Base-by-base conservation (phyloP, 2,888 invertebrate species). In the Eudemis profundana region DNA sequence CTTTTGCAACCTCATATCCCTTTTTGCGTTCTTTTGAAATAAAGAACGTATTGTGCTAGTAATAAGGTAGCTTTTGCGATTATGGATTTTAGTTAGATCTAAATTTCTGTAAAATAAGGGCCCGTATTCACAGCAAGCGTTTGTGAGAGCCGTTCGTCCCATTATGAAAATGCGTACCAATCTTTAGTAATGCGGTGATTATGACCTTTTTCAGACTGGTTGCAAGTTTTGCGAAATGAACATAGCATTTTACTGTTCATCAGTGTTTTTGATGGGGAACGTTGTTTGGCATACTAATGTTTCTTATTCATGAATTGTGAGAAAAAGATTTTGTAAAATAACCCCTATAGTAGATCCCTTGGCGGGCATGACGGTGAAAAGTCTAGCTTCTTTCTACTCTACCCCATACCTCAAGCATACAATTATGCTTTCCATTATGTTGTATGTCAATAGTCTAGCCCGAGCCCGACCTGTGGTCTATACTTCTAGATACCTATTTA, bases 161-260 rank as follows among this genome's bases (percentile, higher is more conserved):
- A 65, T 65, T 65, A 65, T 60, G 65, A 60, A 60, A 65, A 65
- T 53, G 65, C 46, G 46, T 46, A 53, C 59, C 65, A 65, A 65
- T 65, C 59, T 65, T 44, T 47, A 65, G 65, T 65, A 65, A 65
- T 65, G 47, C 40, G 65, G 59, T 40, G 65, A 65, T 65, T 47
- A 65, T 46, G 65, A 60, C 60, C 53, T 60, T 59, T 63, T 47
- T 59, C 21, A 40, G 49, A 27, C 29, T 38, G 5, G 23, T 12
- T 23, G 49, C 49, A 27, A 61, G 44, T 61, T 53, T 51, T 61
- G 61, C 42, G 17, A 61, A 46, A 53, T 46, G 49, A 27, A 49
- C 19, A 12, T 33, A 21, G 47, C 21, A 56, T 56, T 44, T 44
- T 44, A 44, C 29, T 56, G 42, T 46, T 57, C 46, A 46, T 36